These are phyloP conservation scores for Harpagifer antarcticus DNA, from an alignment of 2,797 vertebrate species.

Conservation along the genomic window DNA sequence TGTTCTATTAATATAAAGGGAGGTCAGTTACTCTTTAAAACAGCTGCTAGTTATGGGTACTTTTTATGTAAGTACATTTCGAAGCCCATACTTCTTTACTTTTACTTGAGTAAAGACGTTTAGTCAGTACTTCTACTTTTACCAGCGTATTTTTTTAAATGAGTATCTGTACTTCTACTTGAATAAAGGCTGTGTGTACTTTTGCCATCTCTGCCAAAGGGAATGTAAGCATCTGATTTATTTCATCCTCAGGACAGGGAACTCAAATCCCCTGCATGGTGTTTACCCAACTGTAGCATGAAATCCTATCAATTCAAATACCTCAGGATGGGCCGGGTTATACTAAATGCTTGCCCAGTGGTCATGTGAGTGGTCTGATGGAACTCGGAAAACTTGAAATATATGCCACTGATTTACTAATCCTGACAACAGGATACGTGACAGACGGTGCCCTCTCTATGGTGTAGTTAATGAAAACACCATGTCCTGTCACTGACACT, in stretches of 20 bases:
- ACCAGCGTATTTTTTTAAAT: no score
- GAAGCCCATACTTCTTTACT: no score
- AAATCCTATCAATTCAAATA: conserved; percentile 66
- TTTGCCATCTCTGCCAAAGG: conserved; percentile 34
- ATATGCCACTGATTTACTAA: conserved; percentile 43
- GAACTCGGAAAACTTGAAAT: conserved; percentile 51
- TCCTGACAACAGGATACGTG: conserved; percentile 56
- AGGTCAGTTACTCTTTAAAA: no score
- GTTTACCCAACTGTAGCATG: conserved; percentile 68
- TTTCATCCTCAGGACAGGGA: conserved; percentile 53
- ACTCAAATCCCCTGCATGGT: conserved; percentile 52
- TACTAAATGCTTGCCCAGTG: conserved; percentile 47
- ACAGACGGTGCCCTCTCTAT: conserved; percentile 47
- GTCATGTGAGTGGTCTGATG: conserved; percentile 55
- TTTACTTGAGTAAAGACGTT: no score
- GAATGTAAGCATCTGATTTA: conserved; percentile 44
- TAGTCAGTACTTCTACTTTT: no score
- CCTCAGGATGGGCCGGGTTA: conserved; percentile 27
- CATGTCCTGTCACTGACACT: conserved; percentile 55
- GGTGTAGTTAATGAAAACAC: conserved; percentile 70
- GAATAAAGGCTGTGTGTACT: no score
- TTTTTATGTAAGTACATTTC: no score
- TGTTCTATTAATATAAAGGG: no score
- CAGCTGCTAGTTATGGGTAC: no score
- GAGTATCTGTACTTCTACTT: no score